These are phyloP conservation scores for Phaetusa simplex DNA, from an alignment of 2,113 vertebrate species.

Conservation along the genomic window DNA sequence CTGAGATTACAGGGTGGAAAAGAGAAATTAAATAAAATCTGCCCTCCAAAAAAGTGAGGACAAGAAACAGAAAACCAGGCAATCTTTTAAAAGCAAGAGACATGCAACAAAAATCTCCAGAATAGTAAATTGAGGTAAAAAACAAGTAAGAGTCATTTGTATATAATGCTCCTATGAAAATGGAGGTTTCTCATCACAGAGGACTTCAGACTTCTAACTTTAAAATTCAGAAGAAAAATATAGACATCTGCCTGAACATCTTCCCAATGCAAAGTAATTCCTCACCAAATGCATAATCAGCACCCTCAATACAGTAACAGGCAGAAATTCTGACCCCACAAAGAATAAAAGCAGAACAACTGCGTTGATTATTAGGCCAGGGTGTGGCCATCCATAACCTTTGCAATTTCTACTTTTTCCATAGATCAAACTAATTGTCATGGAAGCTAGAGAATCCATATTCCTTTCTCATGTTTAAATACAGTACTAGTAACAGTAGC, in stretches of 20 bases:
- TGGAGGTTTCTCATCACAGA: neutral
- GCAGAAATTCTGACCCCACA: neutral
- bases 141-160: neutral
- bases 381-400: neutral
- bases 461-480: neutral
- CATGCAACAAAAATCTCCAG: neutral
- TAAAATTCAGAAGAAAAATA: neutral
- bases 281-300: neutral
- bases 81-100: neutral
- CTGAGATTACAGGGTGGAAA: neutral
- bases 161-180: neutral
- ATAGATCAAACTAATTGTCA: neutral
- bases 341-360: neutral
- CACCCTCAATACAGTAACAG: neutral
- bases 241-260: neutral
- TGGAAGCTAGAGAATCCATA: neutral
- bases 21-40: neutral
- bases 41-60: accelerated
- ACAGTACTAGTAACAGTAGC: neutral
- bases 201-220: neutral
- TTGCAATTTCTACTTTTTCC: neutral
- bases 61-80: neutral
- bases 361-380: neutral
- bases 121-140: neutral
- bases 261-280: neutral